phyloP scores from a whole-genome alignment of 2,113 vertebrate genomes.

The Coregonus clupeaformis region DNA sequence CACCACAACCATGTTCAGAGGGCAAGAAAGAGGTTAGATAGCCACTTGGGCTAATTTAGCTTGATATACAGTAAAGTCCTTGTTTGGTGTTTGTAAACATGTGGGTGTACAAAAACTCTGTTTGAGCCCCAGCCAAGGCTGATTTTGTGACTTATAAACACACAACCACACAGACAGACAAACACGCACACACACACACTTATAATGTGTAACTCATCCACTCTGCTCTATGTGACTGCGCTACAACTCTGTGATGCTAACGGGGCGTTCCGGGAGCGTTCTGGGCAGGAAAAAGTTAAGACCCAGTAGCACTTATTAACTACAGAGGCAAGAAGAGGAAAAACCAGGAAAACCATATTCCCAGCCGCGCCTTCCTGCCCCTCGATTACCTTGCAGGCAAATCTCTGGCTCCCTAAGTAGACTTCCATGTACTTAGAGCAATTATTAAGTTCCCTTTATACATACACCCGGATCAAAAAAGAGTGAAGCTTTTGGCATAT shows the following conservation, averaged over 20 bases:
- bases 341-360: constrained; percentile 30
- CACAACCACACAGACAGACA: background rate
- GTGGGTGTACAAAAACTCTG: background rate
- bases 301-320: constrained; percentile 55
- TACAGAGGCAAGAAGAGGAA: constrained; percentile 31
- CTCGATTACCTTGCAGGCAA: constrained; percentile 39
- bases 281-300: constrained; percentile 47
- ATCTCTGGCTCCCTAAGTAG: constrained; percentile 33
- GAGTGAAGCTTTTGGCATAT: constrained; percentile 48
- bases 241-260: background rate
- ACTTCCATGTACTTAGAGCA: constrained; percentile 51
- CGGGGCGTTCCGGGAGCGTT: background rate
- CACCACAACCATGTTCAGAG: background rate
- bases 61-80: background rate
- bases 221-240: background rate
- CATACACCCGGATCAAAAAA: constrained; percentile 45
- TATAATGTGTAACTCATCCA: background rate
- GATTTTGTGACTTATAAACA: background rate
- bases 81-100: background rate
- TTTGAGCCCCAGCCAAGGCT: background rate
- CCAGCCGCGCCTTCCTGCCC: constrained; percentile 19
- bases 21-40: background rate
- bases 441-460: constrained; percentile 52
- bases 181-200: background rate
- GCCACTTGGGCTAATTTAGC: background rate